Evolutionary conservation across 2,797 vertebrate genomes (phyloP).

Genomic region (Loriculus beryllinus): DNA sequence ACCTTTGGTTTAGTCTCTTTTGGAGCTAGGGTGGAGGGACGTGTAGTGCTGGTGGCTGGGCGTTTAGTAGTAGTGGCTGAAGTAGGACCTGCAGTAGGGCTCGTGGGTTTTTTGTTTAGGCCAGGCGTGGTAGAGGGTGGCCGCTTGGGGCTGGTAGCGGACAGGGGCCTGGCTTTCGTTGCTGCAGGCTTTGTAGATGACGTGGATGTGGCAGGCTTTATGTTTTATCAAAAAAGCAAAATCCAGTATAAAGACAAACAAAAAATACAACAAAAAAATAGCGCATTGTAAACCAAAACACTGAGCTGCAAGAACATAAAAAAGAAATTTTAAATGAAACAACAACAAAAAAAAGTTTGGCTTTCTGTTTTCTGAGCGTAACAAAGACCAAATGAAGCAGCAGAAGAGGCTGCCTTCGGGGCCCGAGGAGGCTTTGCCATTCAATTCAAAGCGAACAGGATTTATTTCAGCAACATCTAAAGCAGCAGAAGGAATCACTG

Average conservation of each 20-base stretch:
- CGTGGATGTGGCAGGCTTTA: slow-evolving; percentile 76
- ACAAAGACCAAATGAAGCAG: fast-evolving
- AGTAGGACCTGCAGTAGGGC: slow-evolving; percentile 69
- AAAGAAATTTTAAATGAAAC: neutral
- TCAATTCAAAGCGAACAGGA: neutral
- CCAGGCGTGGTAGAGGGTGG: slow-evolving; percentile 70
- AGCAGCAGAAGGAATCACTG: neutral
- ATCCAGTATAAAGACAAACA: slow-evolving; percentile 41
- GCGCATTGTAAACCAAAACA: slow-evolving; percentile 68
- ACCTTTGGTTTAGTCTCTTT: slow-evolving; percentile 90
- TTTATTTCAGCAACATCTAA: neutral
- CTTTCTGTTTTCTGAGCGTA: slow-evolving; percentile 73
- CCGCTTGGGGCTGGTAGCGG: slow-evolving; percentile 77
- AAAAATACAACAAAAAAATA: slow-evolving; percentile 63
- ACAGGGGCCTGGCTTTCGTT: slow-evolving; percentile 76
- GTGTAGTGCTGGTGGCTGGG: slow-evolving; percentile 67
- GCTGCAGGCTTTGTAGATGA: slow-evolving; percentile 74
- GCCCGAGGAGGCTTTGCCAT: neutral
- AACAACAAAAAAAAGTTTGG: neutral
- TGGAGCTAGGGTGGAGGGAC: slow-evolving; percentile 73
- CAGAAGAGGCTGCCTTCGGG: neutral
- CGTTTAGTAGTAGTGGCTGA: slow-evolving; percentile 77
- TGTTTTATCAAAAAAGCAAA: slow-evolving; percentile 63
- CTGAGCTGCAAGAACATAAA: slow-evolving; percentile 45
- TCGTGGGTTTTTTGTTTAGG: slow-evolving; percentile 83